Evolutionary conservation across 1,140 invertebrate species (phyloP).

Genomic region (Chrysomallon squamiferum): DNA sequence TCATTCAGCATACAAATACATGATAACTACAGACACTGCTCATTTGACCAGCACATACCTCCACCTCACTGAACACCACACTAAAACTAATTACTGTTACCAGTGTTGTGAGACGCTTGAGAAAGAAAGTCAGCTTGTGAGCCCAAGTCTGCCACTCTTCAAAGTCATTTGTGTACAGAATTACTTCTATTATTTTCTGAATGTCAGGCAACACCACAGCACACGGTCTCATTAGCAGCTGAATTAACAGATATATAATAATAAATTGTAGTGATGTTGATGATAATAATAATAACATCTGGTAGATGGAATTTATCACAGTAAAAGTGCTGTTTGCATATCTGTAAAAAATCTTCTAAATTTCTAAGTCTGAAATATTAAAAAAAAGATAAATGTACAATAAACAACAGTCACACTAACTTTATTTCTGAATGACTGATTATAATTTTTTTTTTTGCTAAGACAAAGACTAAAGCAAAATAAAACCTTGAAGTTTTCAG

Average conservation of each 20-base stretch:
- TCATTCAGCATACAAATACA: too few relatives aligned
- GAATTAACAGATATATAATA: constrained; percentile 15
- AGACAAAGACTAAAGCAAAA: too few relatives aligned
- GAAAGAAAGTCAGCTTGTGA: constrained; percentile 47
- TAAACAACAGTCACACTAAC: too few relatives aligned
- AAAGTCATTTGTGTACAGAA: constrained; percentile 49
- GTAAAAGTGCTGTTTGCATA: too few relatives aligned
- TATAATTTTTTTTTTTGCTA: too few relatives aligned
- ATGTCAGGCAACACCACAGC: constrained; percentile 55
- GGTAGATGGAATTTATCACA: neutral
- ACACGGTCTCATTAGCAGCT: constrained; percentile 59
- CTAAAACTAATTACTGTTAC: constrained; percentile 25
- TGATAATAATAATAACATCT: neutral
- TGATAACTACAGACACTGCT: too few relatives aligned
- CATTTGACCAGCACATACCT: too few relatives aligned
- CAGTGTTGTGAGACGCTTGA: constrained; percentile 49
- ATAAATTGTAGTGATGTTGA: neutral
- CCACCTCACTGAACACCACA: too few relatives aligned
- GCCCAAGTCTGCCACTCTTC: constrained; percentile 33
- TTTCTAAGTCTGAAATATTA: neutral
- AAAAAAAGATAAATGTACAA: too few relatives aligned
- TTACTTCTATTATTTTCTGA: constrained; percentile 44
- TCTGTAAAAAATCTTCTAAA: neutral
- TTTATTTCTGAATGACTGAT: too few relatives aligned
- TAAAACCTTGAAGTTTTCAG: constrained; percentile 55